Conservation (phyloP, 1,140 invertebrate species). For the Pemphigus obesinymphae region DNA sequence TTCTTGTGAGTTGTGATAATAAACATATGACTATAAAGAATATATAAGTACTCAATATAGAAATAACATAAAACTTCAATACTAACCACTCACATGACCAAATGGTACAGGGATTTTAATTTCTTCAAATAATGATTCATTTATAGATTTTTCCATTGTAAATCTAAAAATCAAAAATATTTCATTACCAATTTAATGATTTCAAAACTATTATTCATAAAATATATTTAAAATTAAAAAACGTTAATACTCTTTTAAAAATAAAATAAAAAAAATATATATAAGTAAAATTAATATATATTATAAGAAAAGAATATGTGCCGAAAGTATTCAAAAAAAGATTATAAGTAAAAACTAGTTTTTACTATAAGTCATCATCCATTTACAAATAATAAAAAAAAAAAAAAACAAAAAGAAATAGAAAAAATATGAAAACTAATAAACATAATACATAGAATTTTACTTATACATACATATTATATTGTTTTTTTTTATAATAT, state of each 20-base stretch:
- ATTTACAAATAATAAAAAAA: no score
- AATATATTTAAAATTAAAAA: background rate
- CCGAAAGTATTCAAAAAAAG: no score
- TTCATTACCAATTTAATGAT: background rate
- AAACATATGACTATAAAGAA: no score
- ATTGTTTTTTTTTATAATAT: no score
- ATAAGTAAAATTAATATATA: no score
- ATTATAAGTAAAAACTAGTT: no score
- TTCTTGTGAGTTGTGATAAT: background rate
- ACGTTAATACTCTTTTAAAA: no score
- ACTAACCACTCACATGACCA: constrained; percentile 23
- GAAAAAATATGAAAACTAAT: background rate
- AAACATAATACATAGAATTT: no score
- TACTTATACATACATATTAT: no score
- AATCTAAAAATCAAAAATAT: background rate
- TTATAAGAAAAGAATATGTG: no score
- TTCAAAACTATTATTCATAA: background rate
- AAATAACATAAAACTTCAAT: background rate
- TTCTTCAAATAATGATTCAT: constrained; percentile 11
- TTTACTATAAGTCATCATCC: no score
- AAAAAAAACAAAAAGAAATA: background rate
- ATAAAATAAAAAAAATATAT: background rate
- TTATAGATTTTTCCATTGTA: background rate
- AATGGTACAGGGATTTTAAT: constrained; percentile 28
- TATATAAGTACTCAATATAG: background rate